Evolutionary conservation across 2,888 invertebrate genomes (phyloP).

Genomic region (Cephalotes varians): DNA sequence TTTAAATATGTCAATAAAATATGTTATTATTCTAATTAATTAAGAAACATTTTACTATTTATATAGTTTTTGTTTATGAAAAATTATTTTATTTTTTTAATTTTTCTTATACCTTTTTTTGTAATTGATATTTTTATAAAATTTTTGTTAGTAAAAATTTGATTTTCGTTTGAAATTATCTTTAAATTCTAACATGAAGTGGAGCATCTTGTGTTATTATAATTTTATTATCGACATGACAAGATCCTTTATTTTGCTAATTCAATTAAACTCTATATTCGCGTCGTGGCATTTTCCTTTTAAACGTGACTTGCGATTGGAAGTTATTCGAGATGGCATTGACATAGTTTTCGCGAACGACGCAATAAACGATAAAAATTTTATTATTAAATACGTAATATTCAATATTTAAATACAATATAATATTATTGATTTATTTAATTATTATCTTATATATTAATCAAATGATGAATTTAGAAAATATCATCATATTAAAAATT

Average conservation of each 20-base stretch:
- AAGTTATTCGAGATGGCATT: not conserved
- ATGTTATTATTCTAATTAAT: not conserved
- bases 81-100: not conserved
- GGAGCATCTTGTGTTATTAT: not conserved
- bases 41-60: not conserved
- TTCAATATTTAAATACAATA: not conserved
- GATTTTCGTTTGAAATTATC: not conserved
- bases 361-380: conserved; percentile 4
- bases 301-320: conserved; percentile 42
- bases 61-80: not conserved
- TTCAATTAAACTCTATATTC: conserved; percentile 46
- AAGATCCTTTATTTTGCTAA: conserved; percentile 24
- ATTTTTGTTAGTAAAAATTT: not conserved
- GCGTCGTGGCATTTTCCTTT: conserved; percentile 15
- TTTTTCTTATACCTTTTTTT: not conserved
- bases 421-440: not conserved
- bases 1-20: not conserved
- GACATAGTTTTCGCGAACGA: not conserved
- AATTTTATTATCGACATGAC: not conserved
- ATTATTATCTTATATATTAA: not conserved
- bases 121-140: not conserved
- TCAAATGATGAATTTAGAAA: not conserved
- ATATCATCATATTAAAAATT: not conserved
- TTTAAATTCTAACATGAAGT: not conserved
- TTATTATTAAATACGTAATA: not conserved